These are phyloP conservation scores for Eupeodes luniger DNA, from an alignment of 2,888 invertebrate genomes.

Conservation along the genomic window DNA sequence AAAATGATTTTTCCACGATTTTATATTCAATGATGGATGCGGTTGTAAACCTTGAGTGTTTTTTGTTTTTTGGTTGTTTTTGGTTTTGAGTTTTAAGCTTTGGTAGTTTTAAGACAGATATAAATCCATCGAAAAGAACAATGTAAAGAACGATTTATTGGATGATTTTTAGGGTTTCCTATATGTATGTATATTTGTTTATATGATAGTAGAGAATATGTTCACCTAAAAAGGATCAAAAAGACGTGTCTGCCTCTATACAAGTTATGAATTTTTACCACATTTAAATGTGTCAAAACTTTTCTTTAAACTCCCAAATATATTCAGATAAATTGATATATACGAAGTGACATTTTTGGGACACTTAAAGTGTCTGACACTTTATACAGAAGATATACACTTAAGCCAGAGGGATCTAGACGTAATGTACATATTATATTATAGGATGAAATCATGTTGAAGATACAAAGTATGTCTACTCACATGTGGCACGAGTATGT, in stretches of 20 bases:
- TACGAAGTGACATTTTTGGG: not conserved
- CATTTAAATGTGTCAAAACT: slow-evolving; percentile 29
- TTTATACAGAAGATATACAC: not conserved
- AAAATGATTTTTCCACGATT: slow-evolving; percentile 26
- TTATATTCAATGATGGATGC: slow-evolving; percentile 6
- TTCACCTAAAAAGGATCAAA: not conserved
- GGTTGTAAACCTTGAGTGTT: not conserved
- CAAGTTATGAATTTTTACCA: slow-evolving; percentile 29
- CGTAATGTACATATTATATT: not conserved
- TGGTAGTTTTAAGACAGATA: slow-evolving; percentile 24
- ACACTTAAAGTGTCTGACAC: not conserved
- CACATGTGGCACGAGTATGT: no score
- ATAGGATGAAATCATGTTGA: not conserved
- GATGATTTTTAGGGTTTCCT: not conserved
- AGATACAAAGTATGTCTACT: not conserved
- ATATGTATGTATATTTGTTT: not conserved
- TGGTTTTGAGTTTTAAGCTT: not conserved
- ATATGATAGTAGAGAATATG: no score
- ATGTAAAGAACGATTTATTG: not conserved
- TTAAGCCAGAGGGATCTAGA: not conserved
- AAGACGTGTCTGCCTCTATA: not conserved
- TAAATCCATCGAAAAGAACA: slow-evolving; percentile 27
- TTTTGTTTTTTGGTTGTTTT: not conserved
- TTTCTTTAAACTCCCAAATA: not conserved
- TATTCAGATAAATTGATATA: not conserved